These are phyloP conservation scores for Philypnodon macrostomus DNA, from an alignment of 2,797 vertebrate species.

Conservation along the genomic window DNA sequence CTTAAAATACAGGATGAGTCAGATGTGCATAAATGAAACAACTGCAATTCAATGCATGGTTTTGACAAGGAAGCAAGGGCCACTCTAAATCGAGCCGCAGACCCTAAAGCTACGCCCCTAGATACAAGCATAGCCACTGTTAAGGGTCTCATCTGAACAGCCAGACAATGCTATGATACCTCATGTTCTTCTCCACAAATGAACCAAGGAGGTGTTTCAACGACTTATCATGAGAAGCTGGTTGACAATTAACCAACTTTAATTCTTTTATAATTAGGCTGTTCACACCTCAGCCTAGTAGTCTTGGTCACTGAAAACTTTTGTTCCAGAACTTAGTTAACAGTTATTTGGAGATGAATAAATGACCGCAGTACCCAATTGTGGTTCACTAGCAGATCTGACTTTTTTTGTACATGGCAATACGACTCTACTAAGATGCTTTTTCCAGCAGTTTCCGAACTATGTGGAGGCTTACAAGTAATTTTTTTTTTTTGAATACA, in stretches of 20 bases:
- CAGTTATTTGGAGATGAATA: not conserved
- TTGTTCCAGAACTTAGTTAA: slow-evolving; percentile 5
- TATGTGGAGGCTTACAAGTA: no score
- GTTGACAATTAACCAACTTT: slow-evolving; percentile 5
- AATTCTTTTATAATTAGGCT: slow-evolving; percentile 10
- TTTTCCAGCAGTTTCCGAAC: no score
- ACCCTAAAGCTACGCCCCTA: no score
- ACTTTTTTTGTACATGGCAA: not conserved
- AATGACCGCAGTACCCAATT: not conserved
- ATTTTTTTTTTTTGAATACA: no score
- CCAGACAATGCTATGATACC: not conserved
- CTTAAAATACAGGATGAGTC: no score
- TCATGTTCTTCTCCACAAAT: slow-evolving; percentile 5
- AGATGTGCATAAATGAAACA: no score
- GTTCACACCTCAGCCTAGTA: not conserved
- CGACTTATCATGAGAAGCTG: not conserved
- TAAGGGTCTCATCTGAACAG: slow-evolving; percentile 11
- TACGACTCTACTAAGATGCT: no score
- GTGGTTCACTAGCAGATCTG: not conserved
- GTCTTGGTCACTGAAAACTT: not conserved
- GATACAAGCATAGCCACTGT: slow-evolving; percentile 17
- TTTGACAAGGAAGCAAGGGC: no score
- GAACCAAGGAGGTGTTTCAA: slow-evolving; percentile 1
- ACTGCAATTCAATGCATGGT: no score
- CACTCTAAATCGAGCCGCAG: no score